Conservation (phyloP, 2,797 vertebrate species). For the Allenopithecus nigroviridis region DNA sequence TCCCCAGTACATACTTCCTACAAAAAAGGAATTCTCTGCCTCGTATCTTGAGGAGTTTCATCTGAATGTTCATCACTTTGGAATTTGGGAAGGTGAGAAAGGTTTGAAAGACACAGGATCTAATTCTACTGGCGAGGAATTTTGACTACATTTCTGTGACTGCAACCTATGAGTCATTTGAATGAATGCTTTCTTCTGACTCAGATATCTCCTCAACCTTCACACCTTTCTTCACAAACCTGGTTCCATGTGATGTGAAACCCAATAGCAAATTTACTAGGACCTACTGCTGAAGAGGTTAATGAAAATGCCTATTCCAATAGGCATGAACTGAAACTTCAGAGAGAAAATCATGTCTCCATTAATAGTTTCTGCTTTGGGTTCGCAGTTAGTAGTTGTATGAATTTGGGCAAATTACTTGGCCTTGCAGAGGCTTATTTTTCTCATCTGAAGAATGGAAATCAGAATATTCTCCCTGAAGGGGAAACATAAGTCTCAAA, state of each 20-base stretch:
- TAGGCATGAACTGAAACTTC: not conserved
- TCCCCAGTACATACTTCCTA: conserved; percentile 39
- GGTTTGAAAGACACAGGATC: conserved; percentile 60
- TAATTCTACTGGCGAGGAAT: conserved; percentile 67
- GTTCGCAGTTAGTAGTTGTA: not conserved
- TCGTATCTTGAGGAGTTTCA: conserved; percentile 41
- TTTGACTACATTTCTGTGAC: conserved; percentile 63
- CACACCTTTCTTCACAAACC: conserved; percentile 20
- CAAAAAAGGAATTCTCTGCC: conserved; percentile 53
- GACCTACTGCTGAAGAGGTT: conserved; percentile 50
- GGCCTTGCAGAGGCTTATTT: not conserved
- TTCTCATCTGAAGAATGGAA: not conserved
- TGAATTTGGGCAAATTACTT: not conserved
- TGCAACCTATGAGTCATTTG: conserved; percentile 66
- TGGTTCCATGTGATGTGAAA: conserved; percentile 17
- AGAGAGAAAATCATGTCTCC: not conserved
- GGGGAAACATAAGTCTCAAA: not conserved
- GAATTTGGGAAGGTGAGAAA: not conserved
- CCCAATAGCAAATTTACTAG: conserved; percentile 56
- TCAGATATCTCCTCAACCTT: conserved; percentile 20
- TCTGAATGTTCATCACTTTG: conserved; percentile 67
- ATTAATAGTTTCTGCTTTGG: not conserved
- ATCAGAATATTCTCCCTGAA: not conserved
- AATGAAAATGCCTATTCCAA: conserved; percentile 29
- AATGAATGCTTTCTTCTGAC: conserved; percentile 53